phyloP scores from a whole-genome alignment of 2,888 invertebrate species.

The Ochropleura plecta region DNA sequence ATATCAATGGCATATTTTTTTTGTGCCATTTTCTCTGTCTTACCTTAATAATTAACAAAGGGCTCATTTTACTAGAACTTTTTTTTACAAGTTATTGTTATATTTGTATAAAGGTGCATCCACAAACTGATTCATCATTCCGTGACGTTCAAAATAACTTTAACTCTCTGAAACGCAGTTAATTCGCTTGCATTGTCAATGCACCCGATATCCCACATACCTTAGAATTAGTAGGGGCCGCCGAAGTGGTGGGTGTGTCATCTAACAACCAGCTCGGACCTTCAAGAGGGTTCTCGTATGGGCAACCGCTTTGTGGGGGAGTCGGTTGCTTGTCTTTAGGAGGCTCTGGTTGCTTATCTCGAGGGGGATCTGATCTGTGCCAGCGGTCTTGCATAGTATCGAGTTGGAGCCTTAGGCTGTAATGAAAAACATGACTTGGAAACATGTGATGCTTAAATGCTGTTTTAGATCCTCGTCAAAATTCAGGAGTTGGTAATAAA shows the following conservation, averaged over 20 bases:
- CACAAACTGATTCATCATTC: neutral
- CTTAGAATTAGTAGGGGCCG: slow-evolving; percentile 11
- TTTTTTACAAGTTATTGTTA: neutral
- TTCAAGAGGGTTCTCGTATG: slow-evolving; percentile 81
- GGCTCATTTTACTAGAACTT: neutral
- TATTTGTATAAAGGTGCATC: neutral
- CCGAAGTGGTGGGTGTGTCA: slow-evolving; percentile 58
- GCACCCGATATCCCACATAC: slow-evolving; percentile 17
- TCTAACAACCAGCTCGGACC: slow-evolving; percentile 87
- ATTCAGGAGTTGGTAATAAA: no score
- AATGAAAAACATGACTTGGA: slow-evolving; percentile 23
- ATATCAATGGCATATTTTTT: neutral
- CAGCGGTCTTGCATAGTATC: slow-evolving; percentile 15
- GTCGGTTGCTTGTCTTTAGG: slow-evolving; percentile 11
- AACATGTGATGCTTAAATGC: neutral
- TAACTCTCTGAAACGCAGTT: neutral
- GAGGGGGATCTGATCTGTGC: slow-evolving; percentile 17
- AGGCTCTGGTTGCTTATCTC: slow-evolving; percentile 13
- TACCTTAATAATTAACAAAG: neutral
- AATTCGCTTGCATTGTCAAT: no score
- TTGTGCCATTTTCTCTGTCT: neutral
- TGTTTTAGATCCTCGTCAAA: no score
- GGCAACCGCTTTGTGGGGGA: neutral
- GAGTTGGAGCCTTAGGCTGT: slow-evolving; percentile 63
- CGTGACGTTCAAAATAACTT: neutral